A percentile compares a stretch with the other conserved stretches of the same genome.
Conservation (phyloP, 2,888 invertebrate genomes). For the Magallana nippona region DNA sequence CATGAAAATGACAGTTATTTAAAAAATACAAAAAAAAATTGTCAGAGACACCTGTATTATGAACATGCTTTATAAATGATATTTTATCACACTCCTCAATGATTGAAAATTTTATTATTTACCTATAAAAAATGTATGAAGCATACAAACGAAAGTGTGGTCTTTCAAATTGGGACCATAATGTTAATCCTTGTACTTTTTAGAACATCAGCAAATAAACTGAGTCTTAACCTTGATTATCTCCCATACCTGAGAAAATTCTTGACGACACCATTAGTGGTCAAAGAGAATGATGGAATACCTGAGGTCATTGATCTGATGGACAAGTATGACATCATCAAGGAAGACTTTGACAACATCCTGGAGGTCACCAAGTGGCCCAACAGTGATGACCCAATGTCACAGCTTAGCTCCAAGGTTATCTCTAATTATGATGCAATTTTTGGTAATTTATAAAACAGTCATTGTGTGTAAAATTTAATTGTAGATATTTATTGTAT, state of each 20-base stretch:
- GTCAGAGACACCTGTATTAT: too few relatives aligned
- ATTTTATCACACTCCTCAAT: too few relatives aligned
- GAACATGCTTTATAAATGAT: too few relatives aligned
- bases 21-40: too few relatives aligned
- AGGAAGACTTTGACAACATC: constrained; percentile 95
- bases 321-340: constrained; percentile 90
- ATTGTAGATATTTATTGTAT: not conserved
- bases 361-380: constrained; percentile 93
- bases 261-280: constrained; percentile 88
- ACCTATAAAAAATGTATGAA: not conserved
- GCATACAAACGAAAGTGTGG: too few relatives aligned
- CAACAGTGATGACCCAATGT: constrained; percentile 85
- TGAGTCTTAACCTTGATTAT: constrained; percentile 93
- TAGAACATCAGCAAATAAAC: constrained; percentile 90
- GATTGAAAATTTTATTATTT: too few relatives aligned
- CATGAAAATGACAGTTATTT: too few relatives aligned
- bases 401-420: constrained; percentile 83
- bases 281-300: constrained; percentile 87
- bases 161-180: too few relatives aligned
- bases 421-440: too few relatives aligned
- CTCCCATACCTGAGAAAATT: constrained; percentile 88
- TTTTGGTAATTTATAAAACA: too few relatives aligned
- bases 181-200: constrained; percentile 45
- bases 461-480: not conserved
- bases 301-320: constrained; percentile 86